phyloP scores from a whole-genome alignment of 2,888 invertebrate genomes.

The Dolomedes plantarius region DNA sequence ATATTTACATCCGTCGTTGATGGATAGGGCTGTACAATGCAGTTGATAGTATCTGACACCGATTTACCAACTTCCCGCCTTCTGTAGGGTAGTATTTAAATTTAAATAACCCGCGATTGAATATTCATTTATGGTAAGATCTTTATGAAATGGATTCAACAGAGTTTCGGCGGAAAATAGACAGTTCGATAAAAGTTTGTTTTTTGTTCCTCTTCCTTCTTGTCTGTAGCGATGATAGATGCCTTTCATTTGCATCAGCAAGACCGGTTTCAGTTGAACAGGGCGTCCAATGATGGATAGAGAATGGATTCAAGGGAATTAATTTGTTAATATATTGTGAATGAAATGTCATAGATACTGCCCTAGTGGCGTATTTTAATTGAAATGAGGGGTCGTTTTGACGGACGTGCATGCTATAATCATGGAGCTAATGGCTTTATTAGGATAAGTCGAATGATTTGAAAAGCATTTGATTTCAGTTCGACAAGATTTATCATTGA shows the following conservation, averaged over 20 bases:
- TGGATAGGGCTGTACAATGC: neutral
- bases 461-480: too few relatives aligned
- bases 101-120: neutral
- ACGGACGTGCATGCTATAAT: neutral
- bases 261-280: neutral
- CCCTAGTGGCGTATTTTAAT: neutral
- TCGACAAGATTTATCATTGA: too few relatives aligned
- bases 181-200: neutral
- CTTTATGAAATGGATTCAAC: neutral
- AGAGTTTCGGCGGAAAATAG: neutral
- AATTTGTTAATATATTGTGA: neutral
- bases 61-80: neutral
- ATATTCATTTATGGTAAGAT: neutral
- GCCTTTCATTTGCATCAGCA: neutral
- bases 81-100: neutral
- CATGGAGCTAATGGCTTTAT: neutral
- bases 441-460: too few relatives aligned
- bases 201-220: neutral
- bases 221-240: neutral
- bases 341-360: neutral
- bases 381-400: neutral
- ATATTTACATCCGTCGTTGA: neutral
- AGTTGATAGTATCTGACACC: neutral
- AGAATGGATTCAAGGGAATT: neutral
- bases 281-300: neutral